Base-by-base conservation (phyloP, 1,140 invertebrate genomes). In the Drosophila nigromelanica region DNA sequence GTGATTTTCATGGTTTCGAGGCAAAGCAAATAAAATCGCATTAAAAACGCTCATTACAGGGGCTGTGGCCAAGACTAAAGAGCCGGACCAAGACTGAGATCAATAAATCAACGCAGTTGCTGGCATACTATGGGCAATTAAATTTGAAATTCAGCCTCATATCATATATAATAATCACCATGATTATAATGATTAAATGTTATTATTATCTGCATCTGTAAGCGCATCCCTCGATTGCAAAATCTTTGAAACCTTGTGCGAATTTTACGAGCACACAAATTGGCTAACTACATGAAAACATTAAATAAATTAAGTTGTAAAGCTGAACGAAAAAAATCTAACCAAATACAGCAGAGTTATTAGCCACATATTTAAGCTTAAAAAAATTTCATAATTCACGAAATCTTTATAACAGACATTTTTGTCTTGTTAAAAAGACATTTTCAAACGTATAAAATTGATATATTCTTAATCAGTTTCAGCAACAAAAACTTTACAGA, bases 11-110 rank as follows among this genome's bases (percentile, higher is more conserved):
- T 77, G 52, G 62, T 63, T 69, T 67, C 73, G 74, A 55, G 61
- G 77, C 69, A 67, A 73, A 50, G 68, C 73, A 80, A 85, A 83
- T 70, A 80, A 85, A 74, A 73, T 77, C 69, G 62, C 61, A 76
- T 81, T 80, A 80, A 73, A 66, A 33, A 54, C 35, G 63, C 64
- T 73, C 24, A 56, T 66, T 73, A 63, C 70, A 54, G 47, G 60
- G 50, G 43, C 43, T 58, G 56, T 47, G 63, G 42, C 60, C 54
- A 40, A 58, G 21, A 48, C 56, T 43, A 8, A 48, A 60, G 15
- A 47, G 24, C 30, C 7, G 24, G 39, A 51, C 24, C 39, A 72
- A 47, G 30, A 54, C 35, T 60, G 43, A 27, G 40, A 55, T 61
- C 60, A 68, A 73, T 73, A 68, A 68, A 42, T 73, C 70, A 67